Evolutionary conservation across 2,113 vertebrate genomes (phyloP), one percentile per base, ranked within the genome.

Genomic region (Hydropotes inermis): DNA sequence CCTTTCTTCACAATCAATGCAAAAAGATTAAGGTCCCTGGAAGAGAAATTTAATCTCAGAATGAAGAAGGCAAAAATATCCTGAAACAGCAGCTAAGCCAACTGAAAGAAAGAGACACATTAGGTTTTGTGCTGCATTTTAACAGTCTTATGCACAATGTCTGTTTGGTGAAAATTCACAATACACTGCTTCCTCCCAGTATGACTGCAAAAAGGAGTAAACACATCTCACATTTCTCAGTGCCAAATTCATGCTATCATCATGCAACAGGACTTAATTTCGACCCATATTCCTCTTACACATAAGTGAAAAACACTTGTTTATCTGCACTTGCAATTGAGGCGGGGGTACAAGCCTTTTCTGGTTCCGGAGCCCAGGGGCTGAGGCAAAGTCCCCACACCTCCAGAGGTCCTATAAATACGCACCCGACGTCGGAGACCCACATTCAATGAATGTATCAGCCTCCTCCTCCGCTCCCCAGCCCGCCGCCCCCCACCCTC

Each of bases 181-280:
- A 96, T 55, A 61, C 96, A 95, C 89, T 93, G 55, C 98, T 97
- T 94, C 95, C 95, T 97, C 88, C 74, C 76, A 36, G 50, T n/a
- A n/a, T n/a, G 96, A 89, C 94, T 93, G 96, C 97, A 97, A 95
- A 95, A 85, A 94, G 97, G 81, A 96, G 96, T 93, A 95, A 97
- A 97, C 97, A 97, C 97, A 96, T 96, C 93, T 94, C 84, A 45
- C 64, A 76, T 64, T 90, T 54, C 79, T 91, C 92, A 79, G 78
- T 54, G 83, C 91, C 84, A 52, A 88, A 91, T 90, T 4, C 91
- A 88, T 17, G 87, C 92, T 54, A 70, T 52, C 87, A 85, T 33
- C 97, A 28, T 52, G 93, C 94, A 57, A 16, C 6, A 79, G 10
- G 89, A 90, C 89, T 96, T 87, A 58, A 93, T 97, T 86, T 43